These are phyloP conservation scores for Hoplias malabaricus DNA, from an alignment of 2,113 vertebrate genomes.

Conservation along the genomic window DNA sequence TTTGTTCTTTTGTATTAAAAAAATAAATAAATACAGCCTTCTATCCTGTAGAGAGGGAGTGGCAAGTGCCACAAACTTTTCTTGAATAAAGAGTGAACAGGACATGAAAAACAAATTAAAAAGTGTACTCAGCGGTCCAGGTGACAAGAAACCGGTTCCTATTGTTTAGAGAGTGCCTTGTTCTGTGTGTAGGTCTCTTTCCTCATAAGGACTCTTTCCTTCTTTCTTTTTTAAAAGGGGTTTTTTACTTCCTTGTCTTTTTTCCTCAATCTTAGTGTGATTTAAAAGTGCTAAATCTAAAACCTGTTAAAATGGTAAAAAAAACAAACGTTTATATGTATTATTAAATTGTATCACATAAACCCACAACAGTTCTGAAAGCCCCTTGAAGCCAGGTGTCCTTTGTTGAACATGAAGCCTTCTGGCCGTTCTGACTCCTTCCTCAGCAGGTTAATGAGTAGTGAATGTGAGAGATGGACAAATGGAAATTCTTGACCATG, in stretches of 20 bases:
- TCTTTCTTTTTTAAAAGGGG: neutral
- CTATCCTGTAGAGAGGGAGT: neutral
- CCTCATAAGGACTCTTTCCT: neutral
- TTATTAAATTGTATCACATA: too few species aligned
- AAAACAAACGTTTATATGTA: too few species aligned
- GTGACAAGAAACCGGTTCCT: constrained; percentile 11
- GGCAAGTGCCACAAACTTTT: neutral
- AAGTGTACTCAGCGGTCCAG: neutral
- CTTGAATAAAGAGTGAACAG: neutral
- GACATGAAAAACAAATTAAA: neutral
- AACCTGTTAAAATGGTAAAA: too few species aligned
- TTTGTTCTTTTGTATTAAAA: too few species aligned
- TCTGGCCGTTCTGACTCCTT: neutral
- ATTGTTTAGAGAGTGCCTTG: neutral
- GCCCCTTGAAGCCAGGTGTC: neutral
- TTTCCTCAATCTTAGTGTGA: neutral
- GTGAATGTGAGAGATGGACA: neutral
- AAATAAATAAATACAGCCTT: too few species aligned
- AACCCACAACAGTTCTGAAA: neutral
- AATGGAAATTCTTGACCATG: constrained; percentile 1
- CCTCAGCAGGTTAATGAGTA: constrained; percentile 39
- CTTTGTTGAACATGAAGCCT: neutral
- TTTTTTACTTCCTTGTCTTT: neutral
- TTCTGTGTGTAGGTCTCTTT: neutral
- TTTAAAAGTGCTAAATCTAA: too few species aligned